A percentile compares a stretch with the other conserved stretches of the same genome.
phyloP scores from a whole-genome alignment of 2,797 vertebrate genomes.

The Garrulus glandarius region DNA sequence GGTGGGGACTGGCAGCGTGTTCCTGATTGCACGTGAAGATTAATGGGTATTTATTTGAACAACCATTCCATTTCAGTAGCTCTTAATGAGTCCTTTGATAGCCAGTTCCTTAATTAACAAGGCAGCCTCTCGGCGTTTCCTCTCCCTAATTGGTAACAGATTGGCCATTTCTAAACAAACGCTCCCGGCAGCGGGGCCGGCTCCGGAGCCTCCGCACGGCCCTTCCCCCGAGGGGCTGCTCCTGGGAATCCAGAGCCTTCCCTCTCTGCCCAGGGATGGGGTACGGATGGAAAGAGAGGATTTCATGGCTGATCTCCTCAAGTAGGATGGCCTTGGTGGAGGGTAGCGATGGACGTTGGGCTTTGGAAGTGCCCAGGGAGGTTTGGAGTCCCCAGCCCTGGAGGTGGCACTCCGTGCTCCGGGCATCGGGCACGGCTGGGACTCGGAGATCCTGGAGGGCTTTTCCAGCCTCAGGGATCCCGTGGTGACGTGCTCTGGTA shows the following conservation, averaged over 20 bases:
- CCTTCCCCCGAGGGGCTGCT: neutral
- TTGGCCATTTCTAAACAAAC: conserved; percentile 73
- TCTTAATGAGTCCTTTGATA: conserved; percentile 88
- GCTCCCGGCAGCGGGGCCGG: conserved; percentile 55
- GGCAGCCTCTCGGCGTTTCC: conserved; percentile 67
- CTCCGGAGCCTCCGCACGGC: neutral
- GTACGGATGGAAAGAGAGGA: conserved; percentile 54
- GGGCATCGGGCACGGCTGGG: accelerated
- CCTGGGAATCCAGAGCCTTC: neutral
- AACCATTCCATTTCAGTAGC: conserved; percentile 78
- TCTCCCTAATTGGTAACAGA: conserved; percentile 87
- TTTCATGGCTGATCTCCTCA: conserved; percentile 65
- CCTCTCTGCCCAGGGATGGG: neutral
- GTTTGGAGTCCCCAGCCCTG: neutral
- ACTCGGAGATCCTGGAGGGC: accelerated
- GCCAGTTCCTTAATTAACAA: conserved; percentile 78
- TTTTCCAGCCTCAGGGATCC: neutral
- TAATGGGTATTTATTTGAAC: conserved; percentile 84
- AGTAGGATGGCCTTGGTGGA: neutral
- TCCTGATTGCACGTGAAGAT: conserved; percentile 16
- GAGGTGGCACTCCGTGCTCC: neutral
- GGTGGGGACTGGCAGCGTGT: neutral
- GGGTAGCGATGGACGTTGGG: neutral
- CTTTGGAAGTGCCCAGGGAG: neutral
- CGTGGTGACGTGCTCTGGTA: neutral